Evolutionary conservation across 2,113 vertebrate genomes (phyloP).

Genomic region (Axis porcinus): DNA sequence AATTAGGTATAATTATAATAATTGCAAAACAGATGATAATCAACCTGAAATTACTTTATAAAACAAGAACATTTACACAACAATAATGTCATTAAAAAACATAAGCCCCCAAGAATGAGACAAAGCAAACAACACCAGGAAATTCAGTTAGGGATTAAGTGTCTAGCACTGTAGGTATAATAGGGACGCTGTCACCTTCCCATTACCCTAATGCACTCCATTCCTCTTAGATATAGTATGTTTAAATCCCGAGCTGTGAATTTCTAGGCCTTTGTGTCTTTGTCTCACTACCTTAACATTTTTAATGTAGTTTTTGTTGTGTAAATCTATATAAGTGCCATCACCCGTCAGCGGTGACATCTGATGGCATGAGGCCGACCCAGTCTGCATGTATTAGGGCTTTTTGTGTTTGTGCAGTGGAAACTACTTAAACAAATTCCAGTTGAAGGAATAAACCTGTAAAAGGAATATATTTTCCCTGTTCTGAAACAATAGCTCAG

Average conservation of each 20-base stretch:
- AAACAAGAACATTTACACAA: slow-evolving; percentile 81
- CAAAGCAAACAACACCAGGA: slow-evolving; percentile 79
- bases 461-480: slow-evolving; percentile 80
- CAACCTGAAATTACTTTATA: slow-evolving; percentile 79
- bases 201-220: slow-evolving; percentile 77
- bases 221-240: slow-evolving; percentile 81
- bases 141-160: slow-evolving; percentile 81
- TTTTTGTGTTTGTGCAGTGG: slow-evolving; percentile 84
- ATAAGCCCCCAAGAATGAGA: slow-evolving; percentile 73
- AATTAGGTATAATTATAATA: slow-evolving; percentile 77
- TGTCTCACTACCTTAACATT: slow-evolving; percentile 82
- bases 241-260: slow-evolving; percentile 83
- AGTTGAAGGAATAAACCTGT: slow-evolving; percentile 81
- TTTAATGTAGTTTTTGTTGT: slow-evolving; percentile 87
- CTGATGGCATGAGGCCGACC: slow-evolving; percentile 76
- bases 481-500: slow-evolving; percentile 81
- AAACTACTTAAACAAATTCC: slow-evolving; percentile 82
- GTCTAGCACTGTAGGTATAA: slow-evolving; percentile 77
- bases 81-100: slow-evolving; percentile 83
- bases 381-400: slow-evolving; percentile 83
- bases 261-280: slow-evolving; percentile 83
- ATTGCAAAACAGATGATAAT: slow-evolving; percentile 79
- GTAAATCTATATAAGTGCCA: slow-evolving; percentile 87
- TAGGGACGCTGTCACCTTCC: slow-evolving; percentile 72
- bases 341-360: slow-evolving; percentile 83